Evolutionary conservation across 2,113 vertebrate genomes (phyloP).

Genomic region (Paramormyrops kingsleyae): DNA sequence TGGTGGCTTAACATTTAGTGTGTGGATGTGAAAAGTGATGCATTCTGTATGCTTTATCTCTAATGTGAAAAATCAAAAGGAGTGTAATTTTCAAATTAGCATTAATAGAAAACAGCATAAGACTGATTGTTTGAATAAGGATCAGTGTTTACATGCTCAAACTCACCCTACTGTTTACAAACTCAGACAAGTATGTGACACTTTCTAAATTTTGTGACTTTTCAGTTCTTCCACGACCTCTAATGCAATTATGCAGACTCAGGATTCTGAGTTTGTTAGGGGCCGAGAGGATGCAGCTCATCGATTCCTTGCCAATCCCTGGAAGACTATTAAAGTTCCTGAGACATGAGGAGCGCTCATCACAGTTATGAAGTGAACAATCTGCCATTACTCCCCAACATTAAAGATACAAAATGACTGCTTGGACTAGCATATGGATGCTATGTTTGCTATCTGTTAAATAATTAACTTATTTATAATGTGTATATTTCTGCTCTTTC

Average conservation of each 20-base stretch:
- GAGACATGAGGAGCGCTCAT: not conserved
- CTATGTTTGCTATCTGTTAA: not conserved
- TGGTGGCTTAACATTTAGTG: not conserved
- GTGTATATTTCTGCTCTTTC: not conserved
- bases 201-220: not conserved
- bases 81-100: not conserved
- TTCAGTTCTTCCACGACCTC: constrained; percentile 12
- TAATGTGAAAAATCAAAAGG: not conserved
- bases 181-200: too few relatives aligned
- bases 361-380: not conserved
- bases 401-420: not conserved
- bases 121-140: not conserved
- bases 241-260: constrained; percentile 11
- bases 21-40: not conserved
- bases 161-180: not conserved
- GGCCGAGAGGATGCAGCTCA: not conserved
- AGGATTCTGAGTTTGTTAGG: not conserved
- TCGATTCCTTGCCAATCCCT: constrained; percentile 8
- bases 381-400: not conserved
- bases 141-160: not conserved
- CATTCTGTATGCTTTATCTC: not conserved
- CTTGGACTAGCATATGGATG: not conserved
- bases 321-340: constrained; percentile 14
- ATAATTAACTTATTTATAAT: not conserved
- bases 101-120: not conserved